Base-by-base conservation (phyloP, 2,797 vertebrate species). In the Pangasius macronema region DNA sequence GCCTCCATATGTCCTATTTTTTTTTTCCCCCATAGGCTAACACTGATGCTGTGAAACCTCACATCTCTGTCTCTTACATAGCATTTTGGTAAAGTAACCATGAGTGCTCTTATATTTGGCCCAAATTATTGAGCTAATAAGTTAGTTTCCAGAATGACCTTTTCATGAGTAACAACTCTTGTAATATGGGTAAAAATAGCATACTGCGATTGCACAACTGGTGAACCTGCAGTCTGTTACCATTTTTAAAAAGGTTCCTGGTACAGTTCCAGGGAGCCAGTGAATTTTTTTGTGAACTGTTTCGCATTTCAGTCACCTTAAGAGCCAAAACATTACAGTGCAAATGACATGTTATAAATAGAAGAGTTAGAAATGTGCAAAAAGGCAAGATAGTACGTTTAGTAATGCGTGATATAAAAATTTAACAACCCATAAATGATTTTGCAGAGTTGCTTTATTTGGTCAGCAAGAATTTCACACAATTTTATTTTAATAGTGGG, bases 1-100 rank as follows among this genome's bases (percentile, higher is more conserved):
- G 39, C 39, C 75, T 85, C 63, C 70, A 27, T 49, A 39, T 79
- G 61, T 70, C 49, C 51, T 80, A 24, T 76, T 83, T 46, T 7
- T 27, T 76, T 59, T 55, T 36, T 30, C 61, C 13, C n/a, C 46
- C 27, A 72, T 14, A 82, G 39, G 20, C 24, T 27, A 24, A 36
- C 57, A 16, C 5, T 30, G 2, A 70, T 68, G n/a, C 51, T 70
- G 16, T 70, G 16, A 72, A 72, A 24, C 33, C 14, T 27, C 22
- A 49, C 16, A 70, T 27, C 49, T 33, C 81, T 13, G 57, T 18
- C 22, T 46, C 27, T 20, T 4, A n/a, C 30, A 46, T n/a, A 51
- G 13, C 2, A 7, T 68, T 83, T 83, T 65, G 42, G 27, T 49
- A 67, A 80, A 59, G 27, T 76, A 30, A 39, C 33, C 55, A 39